Evolutionary conservation across 2,113 vertebrate species (phyloP).

Genomic region (Pangasianodon gigas): DNA sequence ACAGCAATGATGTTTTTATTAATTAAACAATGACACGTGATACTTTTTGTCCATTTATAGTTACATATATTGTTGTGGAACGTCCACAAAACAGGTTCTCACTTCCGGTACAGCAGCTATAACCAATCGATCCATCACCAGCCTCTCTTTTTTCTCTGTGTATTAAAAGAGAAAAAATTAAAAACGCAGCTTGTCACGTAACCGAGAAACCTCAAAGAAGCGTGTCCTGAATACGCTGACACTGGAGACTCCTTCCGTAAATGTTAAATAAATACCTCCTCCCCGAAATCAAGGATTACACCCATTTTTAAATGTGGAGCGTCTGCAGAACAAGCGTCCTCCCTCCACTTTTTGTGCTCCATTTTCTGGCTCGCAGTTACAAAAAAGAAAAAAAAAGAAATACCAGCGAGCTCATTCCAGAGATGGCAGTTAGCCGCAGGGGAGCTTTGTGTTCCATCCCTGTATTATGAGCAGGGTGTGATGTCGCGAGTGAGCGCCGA

Average conservation of each 20-base stretch:
- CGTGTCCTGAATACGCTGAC: not conserved
- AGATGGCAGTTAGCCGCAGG: conserved; percentile 22
- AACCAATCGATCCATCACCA: too few relatives aligned
- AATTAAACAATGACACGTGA: too few relatives aligned
- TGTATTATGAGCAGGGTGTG: conserved; percentile 41
- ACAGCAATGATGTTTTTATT: too few relatives aligned
- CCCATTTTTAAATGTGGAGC: not conserved
- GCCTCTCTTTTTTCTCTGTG: too few relatives aligned
- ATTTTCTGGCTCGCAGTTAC: not conserved
- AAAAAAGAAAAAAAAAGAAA: conserved; percentile 18
- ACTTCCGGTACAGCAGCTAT: too few relatives aligned
- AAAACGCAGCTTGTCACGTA: not conserved
- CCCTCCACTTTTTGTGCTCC: not conserved
- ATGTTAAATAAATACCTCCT: not conserved
- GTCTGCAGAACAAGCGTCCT: not conserved
- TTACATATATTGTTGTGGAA: too few relatives aligned
- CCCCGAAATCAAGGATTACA: not conserved
- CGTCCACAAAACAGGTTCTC: too few relatives aligned
- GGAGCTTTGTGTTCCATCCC: conserved; percentile 35
- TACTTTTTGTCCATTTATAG: too few relatives aligned
- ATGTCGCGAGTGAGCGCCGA: conserved; percentile 40
- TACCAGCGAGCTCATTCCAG: conserved; percentile 11
- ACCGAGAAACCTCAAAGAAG: not conserved
- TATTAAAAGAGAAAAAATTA: too few relatives aligned
- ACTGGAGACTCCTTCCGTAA: not conserved